Evolutionary conservation across 2,113 vertebrate species (phyloP), one percentile per base, ranked within the genome.

Genomic region (Phylloscopus trochiloides): DNA sequence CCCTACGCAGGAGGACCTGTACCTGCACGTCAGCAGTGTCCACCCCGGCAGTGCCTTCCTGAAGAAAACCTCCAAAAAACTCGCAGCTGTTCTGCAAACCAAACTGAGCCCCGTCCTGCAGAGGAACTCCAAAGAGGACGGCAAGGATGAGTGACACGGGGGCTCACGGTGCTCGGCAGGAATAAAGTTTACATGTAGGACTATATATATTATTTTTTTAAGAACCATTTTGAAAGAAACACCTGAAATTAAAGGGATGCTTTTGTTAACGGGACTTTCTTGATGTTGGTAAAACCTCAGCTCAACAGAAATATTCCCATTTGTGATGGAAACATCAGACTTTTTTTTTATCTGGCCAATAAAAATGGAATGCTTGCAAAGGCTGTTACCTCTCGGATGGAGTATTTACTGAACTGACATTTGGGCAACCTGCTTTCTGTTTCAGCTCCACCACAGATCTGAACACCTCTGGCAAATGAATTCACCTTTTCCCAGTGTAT

Each of bases 61-160:
- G 65, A 98, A 98, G 96, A 98, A 98, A 92, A 98, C 98, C 47
- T 98, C 98, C 26, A 98, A 98, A 97, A 98, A 98, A 94, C 93
- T 98, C 1, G 97, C 97, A 3, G 98, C 98, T 0, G 97, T 98
- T 50, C 92, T 98, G 88, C 98, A 98, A 86, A 98, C 89, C 93
- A 98, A 98, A 97, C 96, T 98, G 71, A 96, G 86, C 5, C 94
- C 98, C 13, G 50, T 97, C 14, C 92, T 94, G 38, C 98, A 97
- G 87, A 97, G 91, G 72, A 94, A 68, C 47, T 67, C 95, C 80
- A 94, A 66, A 91, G 95, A 94, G 25, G 96, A 95, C 0, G 75
- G 95, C 75, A 97, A 98, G 70, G 88, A 96, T 2, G 92, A 98
- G 58, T 98, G 87, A 97, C 9, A 2, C 1, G 0, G 29, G n/a